phyloP scores from a whole-genome alignment of 2,113 vertebrate genomes.

The rabbit (Oryctolagus cuniculus) region DNA sequence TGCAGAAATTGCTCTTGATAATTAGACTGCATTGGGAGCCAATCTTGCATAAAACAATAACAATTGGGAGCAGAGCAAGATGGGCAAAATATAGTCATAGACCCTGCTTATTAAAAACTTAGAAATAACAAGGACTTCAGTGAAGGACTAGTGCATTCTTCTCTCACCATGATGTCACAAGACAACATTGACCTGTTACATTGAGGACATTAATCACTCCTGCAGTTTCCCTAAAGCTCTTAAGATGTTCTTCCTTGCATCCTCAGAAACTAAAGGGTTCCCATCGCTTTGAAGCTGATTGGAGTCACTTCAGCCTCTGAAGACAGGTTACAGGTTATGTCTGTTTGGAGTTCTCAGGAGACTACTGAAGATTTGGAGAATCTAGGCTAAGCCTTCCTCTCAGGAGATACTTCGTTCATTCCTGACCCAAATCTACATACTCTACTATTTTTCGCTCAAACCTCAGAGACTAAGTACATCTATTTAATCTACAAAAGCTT shows the following conservation, averaged over 20 bases:
- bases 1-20: background rate
- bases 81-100: background rate
- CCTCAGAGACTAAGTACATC: background rate
- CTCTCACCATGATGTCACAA: background rate
- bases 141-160: background rate
- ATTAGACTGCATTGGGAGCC: too few relatives aligned
- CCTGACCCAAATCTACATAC: background rate
- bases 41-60: background rate
- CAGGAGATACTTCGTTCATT: background rate
- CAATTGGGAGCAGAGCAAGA: background rate
- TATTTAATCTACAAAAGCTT: background rate
- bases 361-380: background rate
- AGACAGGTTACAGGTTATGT: background rate
- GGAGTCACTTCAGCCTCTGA: background rate
- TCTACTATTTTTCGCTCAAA: background rate
- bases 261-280: too few relatives aligned
- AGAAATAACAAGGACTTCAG: background rate
- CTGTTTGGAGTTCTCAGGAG: background rate
- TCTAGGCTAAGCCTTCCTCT: background rate
- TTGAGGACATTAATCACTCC: background rate
- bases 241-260: background rate
- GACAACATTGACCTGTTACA: background rate
- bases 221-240: background rate
- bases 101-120: background rate
- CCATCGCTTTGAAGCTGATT: too few relatives aligned